These are phyloP conservation scores for Phocides pigmalion DNA, from an alignment of 1,140 invertebrate species.

Conservation along the genomic window DNA sequence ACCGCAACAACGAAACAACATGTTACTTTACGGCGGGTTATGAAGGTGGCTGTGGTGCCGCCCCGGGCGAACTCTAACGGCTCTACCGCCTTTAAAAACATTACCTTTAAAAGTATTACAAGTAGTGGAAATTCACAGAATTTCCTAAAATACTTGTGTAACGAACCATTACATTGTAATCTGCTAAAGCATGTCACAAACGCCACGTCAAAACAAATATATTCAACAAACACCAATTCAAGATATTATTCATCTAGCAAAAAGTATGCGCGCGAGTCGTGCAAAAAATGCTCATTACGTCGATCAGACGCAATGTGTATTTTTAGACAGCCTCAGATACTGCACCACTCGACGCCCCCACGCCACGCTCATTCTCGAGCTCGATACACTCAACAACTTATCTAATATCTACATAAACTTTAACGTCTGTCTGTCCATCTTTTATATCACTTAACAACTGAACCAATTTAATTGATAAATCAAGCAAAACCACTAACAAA, in stretches of 20 bases:
- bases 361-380: slow-evolving; percentile 27
- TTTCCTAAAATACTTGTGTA: too few species aligned
- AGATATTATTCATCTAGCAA: slow-evolving; percentile 5
- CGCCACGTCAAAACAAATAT: neutral
- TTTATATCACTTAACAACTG: neutral
- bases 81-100: too few species aligned
- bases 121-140: too few species aligned
- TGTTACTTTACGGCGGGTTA: too few species aligned
- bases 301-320: slow-evolving; percentile 50
- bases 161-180: neutral
- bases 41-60: too few species aligned
- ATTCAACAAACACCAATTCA: neutral
- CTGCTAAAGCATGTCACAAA: neutral
- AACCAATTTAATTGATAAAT: neutral
- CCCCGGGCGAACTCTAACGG: too few species aligned
- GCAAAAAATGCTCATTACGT: slow-evolving; percentile 39
- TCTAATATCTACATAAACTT: neutral
- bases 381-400: neutral
- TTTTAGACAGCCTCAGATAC: slow-evolving; percentile 60
- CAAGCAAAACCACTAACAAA: neutral
- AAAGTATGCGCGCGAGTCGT: slow-evolving; percentile 21
- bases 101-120: too few species aligned
- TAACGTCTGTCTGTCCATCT: neutral
- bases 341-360: slow-evolving; percentile 46
- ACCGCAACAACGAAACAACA: too few species aligned